Base-by-base conservation (phyloP, 1,140 invertebrate genomes). In the Halyomorpha halys region DNA sequence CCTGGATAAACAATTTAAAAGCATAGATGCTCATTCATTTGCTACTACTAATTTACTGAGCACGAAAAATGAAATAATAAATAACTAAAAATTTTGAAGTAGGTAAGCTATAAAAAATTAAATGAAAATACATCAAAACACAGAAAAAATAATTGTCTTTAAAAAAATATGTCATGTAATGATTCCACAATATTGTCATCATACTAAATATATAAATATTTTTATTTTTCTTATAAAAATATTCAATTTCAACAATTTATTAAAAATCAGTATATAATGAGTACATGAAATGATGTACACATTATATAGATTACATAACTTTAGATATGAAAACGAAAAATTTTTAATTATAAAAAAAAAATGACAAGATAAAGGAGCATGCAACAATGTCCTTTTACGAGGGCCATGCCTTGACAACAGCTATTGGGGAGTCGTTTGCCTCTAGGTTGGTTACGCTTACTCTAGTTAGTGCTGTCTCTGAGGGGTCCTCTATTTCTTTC, bases 321-420 rank as follows among this genome's bases (percentile, higher is more conserved):
- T 53, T 53, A 53, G 3, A 21, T 3, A 21, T 9, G 18, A 21
- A 53, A 21, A 15, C 1, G 49, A 53, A 53, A 53, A 53, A 9
- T 53, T 53, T 25, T 53, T 15, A 53, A 25, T 21, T 16, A 53
- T 15, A 21, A 21, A 25, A 21, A 25, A 21, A 21, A 21, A 53
- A n/a, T 53, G 8, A 21, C 23, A 21, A 21, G 8, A 21, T 21
- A 2, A 53, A 25, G 49, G 18, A 53, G 49, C 23, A 53, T 19
- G 23, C 23, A 53, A 25, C 6, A 18, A 18, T 47, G 11, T 23
- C 45, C 19, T n/a, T 53, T 63, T 54, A 63, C 21, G 39, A 34
- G 18, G 63, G 63, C 63, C 63, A 64, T 59, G 63, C 63, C 25
- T 64, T 64, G 2, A 64, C 45, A 30, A 64, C 63, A 64, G 63